These are phyloP conservation scores for Antennarius striatus DNA, from an alignment of 2,113 vertebrate species.

Conservation along the genomic window DNA sequence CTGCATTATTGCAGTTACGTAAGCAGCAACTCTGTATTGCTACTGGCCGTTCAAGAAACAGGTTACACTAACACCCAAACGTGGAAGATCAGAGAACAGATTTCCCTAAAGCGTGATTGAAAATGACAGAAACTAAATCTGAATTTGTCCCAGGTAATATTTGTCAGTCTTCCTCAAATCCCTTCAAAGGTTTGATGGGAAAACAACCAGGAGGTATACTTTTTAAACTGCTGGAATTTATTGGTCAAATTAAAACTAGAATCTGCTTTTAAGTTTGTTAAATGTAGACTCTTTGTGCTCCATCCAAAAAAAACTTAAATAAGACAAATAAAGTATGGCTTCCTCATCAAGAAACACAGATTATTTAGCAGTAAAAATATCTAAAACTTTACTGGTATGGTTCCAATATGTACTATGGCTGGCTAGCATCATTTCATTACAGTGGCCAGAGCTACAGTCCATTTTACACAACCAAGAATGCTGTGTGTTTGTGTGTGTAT, in stretches of 20 bases:
- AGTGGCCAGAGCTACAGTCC: conserved; percentile 74
- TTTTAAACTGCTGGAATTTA: conserved; percentile 40
- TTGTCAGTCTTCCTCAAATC: conserved; percentile 51
- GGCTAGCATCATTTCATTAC: conserved; percentile 73
- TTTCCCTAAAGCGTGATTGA: conserved; percentile 59
- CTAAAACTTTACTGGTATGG: too few species aligned
- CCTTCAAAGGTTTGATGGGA: conserved; percentile 58
- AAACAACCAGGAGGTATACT: conserved; percentile 46
- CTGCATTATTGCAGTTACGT: conserved; percentile 47
- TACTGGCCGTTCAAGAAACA: conserved; percentile 60
- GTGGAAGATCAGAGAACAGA: conserved; percentile 67
- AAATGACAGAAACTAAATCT: conserved; percentile 63
- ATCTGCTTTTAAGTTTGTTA: conserved; percentile 2
- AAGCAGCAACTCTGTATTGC: conserved; percentile 38
- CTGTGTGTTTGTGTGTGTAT: conserved; percentile 50
- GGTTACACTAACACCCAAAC: conserved; percentile 60
- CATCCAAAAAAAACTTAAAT: too few species aligned
- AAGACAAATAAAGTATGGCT: too few species aligned
- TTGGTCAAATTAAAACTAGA: conserved; percentile 26
- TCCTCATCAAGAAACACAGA: too few species aligned
- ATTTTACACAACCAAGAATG: conserved; percentile 70
- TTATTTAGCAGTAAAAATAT: too few species aligned
- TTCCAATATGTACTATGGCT: conserved; percentile 33
- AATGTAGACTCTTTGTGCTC: too few species aligned
- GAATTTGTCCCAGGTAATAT: conserved; percentile 51